These are phyloP conservation scores for Sebastes alutus DNA, from an alignment of 2,797 vertebrate genomes.

Conservation along the genomic window DNA sequence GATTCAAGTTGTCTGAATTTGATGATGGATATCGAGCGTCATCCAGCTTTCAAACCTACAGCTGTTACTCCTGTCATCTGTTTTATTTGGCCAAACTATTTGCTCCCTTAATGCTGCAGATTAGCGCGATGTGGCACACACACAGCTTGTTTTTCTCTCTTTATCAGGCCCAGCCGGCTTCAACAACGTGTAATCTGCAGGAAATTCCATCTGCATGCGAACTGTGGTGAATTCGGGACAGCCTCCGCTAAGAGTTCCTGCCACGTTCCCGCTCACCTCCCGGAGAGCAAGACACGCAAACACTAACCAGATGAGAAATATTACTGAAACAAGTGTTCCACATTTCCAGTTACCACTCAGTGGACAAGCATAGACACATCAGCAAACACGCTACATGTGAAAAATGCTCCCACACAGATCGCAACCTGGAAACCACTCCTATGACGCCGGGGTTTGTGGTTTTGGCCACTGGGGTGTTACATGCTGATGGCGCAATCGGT, in stretches of 20 bases:
- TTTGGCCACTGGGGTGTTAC: constrained; percentile 44
- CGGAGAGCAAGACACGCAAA: constrained; percentile 12
- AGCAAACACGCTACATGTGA: constrained; percentile 7
- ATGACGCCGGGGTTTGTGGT: constrained; percentile 52
- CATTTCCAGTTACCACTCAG: constrained; percentile 53
- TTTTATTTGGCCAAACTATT: constrained; percentile 44
- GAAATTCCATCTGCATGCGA: constrained; percentile 83
- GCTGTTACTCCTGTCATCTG: neutral
- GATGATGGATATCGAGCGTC: neutral
- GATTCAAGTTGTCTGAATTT: constrained; percentile 8
- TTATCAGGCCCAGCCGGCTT: constrained; percentile 68
- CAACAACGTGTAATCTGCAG: constrained; percentile 80
- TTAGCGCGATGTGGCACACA: constrained; percentile 62
- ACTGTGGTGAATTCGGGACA: constrained; percentile 71
- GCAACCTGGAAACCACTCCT: constrained; percentile 22
- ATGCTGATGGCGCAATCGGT: constrained; percentile 26
- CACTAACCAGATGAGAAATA: constrained; percentile 44
- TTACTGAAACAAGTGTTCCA: constrained; percentile 42
- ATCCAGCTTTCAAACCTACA: constrained; percentile 8
- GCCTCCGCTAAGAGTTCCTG: constrained; percentile 70
- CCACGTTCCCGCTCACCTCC: constrained; percentile 60
- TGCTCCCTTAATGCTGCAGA: constrained; percentile 57
- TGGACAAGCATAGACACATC: constrained; percentile 56
- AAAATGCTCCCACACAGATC: constrained; percentile 45
- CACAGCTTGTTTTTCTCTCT: constrained; percentile 66